Base-by-base conservation (phyloP, 2,113 vertebrate species). In the Bos indicus region DNA sequence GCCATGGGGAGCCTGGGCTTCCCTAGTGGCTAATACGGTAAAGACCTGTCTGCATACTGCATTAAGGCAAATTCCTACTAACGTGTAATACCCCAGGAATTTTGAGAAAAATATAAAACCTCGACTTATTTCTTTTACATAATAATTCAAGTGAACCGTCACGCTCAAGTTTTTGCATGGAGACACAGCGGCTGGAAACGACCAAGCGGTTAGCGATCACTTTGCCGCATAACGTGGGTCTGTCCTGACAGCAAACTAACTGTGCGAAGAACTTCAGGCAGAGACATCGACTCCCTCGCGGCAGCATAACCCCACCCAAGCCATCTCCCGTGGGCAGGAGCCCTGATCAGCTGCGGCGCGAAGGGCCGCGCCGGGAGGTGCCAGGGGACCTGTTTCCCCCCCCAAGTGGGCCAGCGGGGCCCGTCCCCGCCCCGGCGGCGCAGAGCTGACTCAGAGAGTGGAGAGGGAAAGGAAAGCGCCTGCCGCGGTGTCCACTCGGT, bases 361-460 rank as follows among this genome's bases (percentile, higher is more conserved):
- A 77, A 36, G 57, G 40, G 57, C n/a, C 46, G 4, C 46, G 51
- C 59, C 3, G 0, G 62, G 23, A 71, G 84, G 56, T 57, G 57
- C 33, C 59, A 26, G 46, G 88, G 26, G 25, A 52, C 56, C 16
- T 13, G 3, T 25, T 40, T 57, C 56, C 71, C 33, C 33, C 90
- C 36, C 78, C 3, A 46, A 84, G 46, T 33, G 67, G n/a, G 85
- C 83, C 77, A 23, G 62, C 43, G 5, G 54, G 40, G 57, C 84
- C 88, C 11, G 62, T n/a, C 57, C 40, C 51, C 62, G 64, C 94
- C n/a, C 40, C 16, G 23, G 52, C 40, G 10, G 83, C 88, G 52
- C 92, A 81, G 80, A 83, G 95, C 95, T 96, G 95, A 97, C 87
- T 87, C 97, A 80, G 95, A 57, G 74, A 17, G 33, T 17, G 88